A percentile compares a stretch with the other conserved stretches of the same genome.
Evolutionary conservation across 2,113 vertebrate genomes (phyloP).

Genomic region (Prionailurus viverrinus): DNA sequence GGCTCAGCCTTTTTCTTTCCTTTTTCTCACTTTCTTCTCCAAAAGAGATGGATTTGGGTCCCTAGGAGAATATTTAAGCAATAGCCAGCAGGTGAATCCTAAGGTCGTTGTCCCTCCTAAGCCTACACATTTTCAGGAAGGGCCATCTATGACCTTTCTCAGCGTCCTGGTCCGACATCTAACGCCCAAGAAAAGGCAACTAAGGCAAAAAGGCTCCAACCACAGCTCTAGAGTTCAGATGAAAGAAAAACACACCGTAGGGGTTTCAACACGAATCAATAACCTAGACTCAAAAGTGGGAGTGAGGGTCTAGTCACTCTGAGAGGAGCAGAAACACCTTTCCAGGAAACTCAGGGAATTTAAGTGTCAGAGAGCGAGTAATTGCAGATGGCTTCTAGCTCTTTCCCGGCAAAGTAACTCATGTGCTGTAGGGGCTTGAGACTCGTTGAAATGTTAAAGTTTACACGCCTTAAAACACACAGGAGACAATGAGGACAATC

Average conservation of each 20-base stretch:
- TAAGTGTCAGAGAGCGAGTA: neutral
- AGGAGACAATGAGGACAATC: neutral
- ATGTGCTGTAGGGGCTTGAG: slow-evolving; percentile 36
- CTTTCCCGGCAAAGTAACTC: slow-evolving; percentile 7
- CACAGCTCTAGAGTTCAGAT: neutral
- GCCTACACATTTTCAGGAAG: neutral
- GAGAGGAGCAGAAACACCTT: neutral
- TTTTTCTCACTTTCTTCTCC: neutral
- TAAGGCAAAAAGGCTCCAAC: neutral
- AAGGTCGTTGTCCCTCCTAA: neutral
- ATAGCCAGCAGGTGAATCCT: neutral
- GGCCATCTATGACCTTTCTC: neutral
- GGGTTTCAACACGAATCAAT: neutral
- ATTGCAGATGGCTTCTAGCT: neutral
- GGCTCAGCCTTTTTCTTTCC: neutral
- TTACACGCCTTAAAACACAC: slow-evolving; percentile 47
- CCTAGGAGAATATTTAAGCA: slow-evolving; percentile 18
- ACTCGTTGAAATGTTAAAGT: slow-evolving; percentile 47
- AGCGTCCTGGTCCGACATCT: neutral
- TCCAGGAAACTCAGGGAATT: neutral
- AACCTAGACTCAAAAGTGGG: neutral
- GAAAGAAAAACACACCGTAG: neutral
- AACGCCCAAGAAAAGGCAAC: neutral
- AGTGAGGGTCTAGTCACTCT: neutral
- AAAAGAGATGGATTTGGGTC: neutral